These are phyloP conservation scores for Dasypolia templi DNA, from an alignment of 2,888 invertebrate genomes.

Conservation along the genomic window DNA sequence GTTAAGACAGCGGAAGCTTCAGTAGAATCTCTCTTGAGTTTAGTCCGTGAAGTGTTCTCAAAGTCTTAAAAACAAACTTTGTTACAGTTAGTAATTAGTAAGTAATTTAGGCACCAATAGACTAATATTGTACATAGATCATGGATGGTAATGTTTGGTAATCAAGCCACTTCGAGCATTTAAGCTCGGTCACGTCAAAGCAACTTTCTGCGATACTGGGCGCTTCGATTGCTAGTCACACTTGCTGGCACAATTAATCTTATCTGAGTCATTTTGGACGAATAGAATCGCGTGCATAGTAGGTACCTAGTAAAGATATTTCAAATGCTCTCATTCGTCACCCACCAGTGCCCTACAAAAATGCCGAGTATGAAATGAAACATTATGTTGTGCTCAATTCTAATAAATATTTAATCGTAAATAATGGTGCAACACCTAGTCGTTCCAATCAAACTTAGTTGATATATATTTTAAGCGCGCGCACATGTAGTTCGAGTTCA, in stretches of 20 bases:
- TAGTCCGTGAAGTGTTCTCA: background rate
- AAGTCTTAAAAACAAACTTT: constrained; percentile 12
- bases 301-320: constrained; percentile 61
- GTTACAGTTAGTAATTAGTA: constrained; percentile 2
- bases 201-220: constrained; percentile 28
- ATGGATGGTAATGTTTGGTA: too few relatives aligned
- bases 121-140: constrained; percentile 21
- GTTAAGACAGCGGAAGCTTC: constrained; percentile 24
- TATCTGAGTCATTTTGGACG: constrained; percentile 58
- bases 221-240: constrained; percentile 54
- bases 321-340: constrained; percentile 63
- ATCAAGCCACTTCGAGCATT: constrained; percentile 8
- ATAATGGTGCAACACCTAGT: constrained; percentile 30
- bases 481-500: constrained; percentile 38
- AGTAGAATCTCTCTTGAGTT: constrained; percentile 27
- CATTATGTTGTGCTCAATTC: constrained; percentile 49
- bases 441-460: constrained; percentile 28
- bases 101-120: too few relatives aligned
- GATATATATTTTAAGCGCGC: constrained; percentile 38
- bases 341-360: constrained; percentile 63
- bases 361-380: constrained; percentile 46
- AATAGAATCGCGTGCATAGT: constrained; percentile 51
- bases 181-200: constrained; percentile 36
- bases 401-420: constrained; percentile 40
- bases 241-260: constrained; percentile 55